phyloP scores from a whole-genome alignment of 2,113 vertebrate species.

The Drymodes brunneopygia region DNA sequence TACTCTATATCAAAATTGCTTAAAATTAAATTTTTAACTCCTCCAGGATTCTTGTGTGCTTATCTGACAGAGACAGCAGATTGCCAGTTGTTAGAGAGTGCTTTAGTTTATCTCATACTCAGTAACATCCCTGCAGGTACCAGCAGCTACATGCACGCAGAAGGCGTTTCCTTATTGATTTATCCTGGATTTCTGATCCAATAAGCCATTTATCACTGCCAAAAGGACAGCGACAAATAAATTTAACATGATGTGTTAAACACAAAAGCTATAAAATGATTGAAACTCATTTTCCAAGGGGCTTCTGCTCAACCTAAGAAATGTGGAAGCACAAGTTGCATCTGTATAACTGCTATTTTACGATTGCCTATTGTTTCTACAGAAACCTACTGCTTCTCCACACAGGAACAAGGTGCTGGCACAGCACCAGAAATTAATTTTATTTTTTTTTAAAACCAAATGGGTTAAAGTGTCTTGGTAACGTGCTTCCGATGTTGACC shows the following conservation, averaged over 20 bases:
- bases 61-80: background rate
- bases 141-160: background rate
- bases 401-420: background rate
- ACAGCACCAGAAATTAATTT: background rate
- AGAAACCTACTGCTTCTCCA: background rate
- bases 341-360: background rate
- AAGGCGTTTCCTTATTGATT: background rate
- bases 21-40: background rate
- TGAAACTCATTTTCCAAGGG: background rate
- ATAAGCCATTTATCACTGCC: background rate
- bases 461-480: background rate
- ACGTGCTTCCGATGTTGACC: background rate
- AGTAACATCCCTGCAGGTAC: background rate
- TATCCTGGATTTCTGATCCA: background rate
- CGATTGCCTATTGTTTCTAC: too few relatives aligned
- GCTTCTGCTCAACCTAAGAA: background rate
- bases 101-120: background rate
- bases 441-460: background rate
- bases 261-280: background rate
- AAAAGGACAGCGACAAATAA: background rate
- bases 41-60: background rate
- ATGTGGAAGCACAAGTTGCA: fast-evolving
- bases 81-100: background rate
- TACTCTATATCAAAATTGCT: background rate
- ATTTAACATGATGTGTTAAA: background rate